Base-by-base conservation (phyloP, 2,888 invertebrate species). In the Drosophila eohydei region DNA sequence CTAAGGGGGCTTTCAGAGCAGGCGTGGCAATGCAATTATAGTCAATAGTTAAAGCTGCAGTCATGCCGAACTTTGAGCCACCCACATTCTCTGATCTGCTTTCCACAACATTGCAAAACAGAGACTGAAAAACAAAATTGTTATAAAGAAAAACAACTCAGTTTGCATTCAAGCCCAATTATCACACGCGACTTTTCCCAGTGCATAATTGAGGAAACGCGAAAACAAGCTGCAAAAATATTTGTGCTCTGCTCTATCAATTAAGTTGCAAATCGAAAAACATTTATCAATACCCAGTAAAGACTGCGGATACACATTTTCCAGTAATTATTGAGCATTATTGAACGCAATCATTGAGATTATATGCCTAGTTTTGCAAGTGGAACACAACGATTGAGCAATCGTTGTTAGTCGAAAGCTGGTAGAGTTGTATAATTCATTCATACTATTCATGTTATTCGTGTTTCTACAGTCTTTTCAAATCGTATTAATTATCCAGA, bases 201-300 rank as follows among this genome's bases (percentile, higher is more conserved):
- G 41, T 36, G 11, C 40, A 60, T 72, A 68, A 80, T 81, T 77
- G 80, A 74, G 87, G 78, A 87, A 87, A 60, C 36, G 54, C 54
- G 50, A 61, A 74, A 73, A 61, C 52, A 70, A 73, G 66, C 71
- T 77, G 74, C 34, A 50, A 67, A 73, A 63, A 67, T 68, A 55
- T 36, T 57, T 59, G 40, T 43, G 52, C 61, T 40, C 63, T 67
- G 54, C 57, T 59, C 71, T 63, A 78, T 70, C 73, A 71, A 84
- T 75, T 86, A 78, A 75, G 50, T 70, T 62, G 56, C 55, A 56
- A 73, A 78, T 66, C 62, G 71, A 74, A 75, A 71, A 52, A 48
- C 67, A 71, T 70, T 60, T 44, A 56, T 61, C 58, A 43, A 40
- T 28, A 28, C n/a, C 28, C 54, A 43, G 21, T 38, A 38, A 58